Evolutionary conservation across 92 coral and sea anemone species (phyloP).

Genomic region (Palythoa heliodiscus): DNA sequence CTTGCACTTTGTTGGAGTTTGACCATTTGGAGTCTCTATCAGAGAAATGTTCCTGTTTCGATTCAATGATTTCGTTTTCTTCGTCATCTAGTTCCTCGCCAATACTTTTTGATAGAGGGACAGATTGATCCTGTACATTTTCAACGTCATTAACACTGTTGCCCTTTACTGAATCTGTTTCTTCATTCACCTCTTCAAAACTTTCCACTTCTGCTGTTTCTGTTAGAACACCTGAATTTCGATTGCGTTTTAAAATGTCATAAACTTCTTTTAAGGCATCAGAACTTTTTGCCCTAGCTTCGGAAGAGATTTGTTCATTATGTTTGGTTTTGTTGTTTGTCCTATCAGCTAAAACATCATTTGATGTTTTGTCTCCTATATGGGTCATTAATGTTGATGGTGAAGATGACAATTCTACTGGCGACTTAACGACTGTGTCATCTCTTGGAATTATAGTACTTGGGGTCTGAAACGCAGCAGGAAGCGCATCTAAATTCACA

Average conservation of each 20-base stretch:
- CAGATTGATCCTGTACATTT: not conserved
- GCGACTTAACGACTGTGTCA: not conserved
- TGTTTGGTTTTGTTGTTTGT: not conserved
- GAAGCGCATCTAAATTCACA: conserved; percentile 14
- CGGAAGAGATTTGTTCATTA: conserved; percentile 2
- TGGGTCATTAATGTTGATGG: not conserved
- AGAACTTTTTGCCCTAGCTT: conserved; percentile 63
- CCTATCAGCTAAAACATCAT: not conserved
- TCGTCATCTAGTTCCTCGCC: not conserved
- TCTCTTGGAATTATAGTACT: not conserved
- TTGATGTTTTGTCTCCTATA: not conserved
- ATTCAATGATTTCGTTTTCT: not conserved
- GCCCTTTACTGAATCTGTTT: not conserved
- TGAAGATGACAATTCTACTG: not conserved
- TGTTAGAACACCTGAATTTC: conserved; percentile 6
- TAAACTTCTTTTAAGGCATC: conserved; percentile 58
- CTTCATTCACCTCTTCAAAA: not conserved
- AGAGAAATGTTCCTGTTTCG: not conserved
- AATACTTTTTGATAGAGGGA: not conserved
- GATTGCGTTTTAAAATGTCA: conserved; percentile 65
- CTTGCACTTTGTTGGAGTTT: not conserved
- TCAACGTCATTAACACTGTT: not conserved
- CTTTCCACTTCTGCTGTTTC: not conserved
- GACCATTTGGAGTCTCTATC: not conserved
- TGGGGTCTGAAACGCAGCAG: conserved; percentile 9